phyloP scores from a whole-genome alignment of 2,797 vertebrate genomes.

The Aulostomus chinensis region DNA sequence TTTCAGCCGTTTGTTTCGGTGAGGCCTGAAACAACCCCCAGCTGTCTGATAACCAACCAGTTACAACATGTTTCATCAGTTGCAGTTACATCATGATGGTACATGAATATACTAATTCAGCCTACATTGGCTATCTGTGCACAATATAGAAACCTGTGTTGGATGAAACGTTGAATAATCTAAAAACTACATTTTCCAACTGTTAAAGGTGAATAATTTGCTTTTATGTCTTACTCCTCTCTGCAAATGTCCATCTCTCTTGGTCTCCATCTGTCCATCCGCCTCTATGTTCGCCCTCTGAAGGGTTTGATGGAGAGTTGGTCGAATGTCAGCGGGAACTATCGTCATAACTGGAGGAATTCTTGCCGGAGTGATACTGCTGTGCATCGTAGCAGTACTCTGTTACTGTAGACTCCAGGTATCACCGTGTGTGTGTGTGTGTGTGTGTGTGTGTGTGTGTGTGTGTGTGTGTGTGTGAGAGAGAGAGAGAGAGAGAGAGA shows the following conservation, averaged over 20 bases:
- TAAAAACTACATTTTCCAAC: neutral
- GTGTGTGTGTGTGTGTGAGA: neutral
- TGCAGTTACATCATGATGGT: slow-evolving; percentile 38
- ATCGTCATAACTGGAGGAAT: slow-evolving; percentile 98
- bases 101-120: slow-evolving; percentile 31
- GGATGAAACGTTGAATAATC: slow-evolving; percentile 57
- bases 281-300: neutral
- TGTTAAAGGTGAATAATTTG: too few relatives aligned
- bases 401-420: slow-evolving; percentile 99
- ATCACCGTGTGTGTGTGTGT: slow-evolving; percentile 2
- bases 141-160: slow-evolving; percentile 72
- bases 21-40: slow-evolving; percentile 2
- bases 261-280: neutral
- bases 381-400: slow-evolving; percentile 96
- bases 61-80: slow-evolving; percentile 52
- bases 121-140: slow-evolving; percentile 31
- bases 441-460: neutral
- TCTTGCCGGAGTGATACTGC: slow-evolving; percentile 95
- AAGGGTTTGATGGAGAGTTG: slow-evolving; percentile 97
- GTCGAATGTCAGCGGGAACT: slow-evolving; percentile 99
- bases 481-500: too few relatives aligned
- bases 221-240: neutral
- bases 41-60: slow-evolving; percentile 8
- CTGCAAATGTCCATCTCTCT: neutral
- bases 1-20: neutral